Conservation (phyloP, 1,140 invertebrate species). For the Platorchestia sp. region DNA sequence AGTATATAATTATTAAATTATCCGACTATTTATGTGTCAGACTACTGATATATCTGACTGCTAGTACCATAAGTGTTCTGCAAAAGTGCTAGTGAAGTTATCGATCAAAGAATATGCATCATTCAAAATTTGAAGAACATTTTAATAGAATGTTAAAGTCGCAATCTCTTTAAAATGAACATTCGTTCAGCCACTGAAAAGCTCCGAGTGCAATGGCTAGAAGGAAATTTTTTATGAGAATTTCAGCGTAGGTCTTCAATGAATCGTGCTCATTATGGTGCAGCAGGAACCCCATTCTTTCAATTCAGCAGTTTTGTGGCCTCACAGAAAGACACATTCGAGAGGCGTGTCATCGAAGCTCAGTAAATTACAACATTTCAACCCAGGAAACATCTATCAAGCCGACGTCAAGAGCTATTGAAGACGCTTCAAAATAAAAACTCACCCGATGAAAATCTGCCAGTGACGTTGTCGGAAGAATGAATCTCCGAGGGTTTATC, state of each 20-base stretch:
- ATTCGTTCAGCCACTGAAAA: not conserved
- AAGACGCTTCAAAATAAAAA: conserved; percentile 41
- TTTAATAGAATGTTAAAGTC: not conserved
- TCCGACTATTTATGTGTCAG: no score
- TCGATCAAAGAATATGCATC: not conserved
- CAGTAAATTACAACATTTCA: conserved; percentile 47
- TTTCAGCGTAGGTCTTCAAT: not conserved
- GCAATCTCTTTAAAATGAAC: not conserved
- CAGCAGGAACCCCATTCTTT: not conserved
- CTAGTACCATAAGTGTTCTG: not conserved
- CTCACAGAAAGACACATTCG: not conserved
- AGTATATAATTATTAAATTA: no score
- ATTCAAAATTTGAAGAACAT: not conserved
- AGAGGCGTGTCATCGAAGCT: conserved; percentile 7
- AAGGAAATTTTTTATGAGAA: not conserved
- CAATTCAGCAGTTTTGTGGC: not conserved
- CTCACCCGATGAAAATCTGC: conserved; percentile 19
- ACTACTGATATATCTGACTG: not conserved
- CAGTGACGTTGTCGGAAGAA: conserved; percentile 33
- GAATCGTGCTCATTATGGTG: not conserved
- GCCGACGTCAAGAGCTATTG: conserved; percentile 48
- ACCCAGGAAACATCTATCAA: conserved; percentile 41
- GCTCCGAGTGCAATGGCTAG: not conserved
- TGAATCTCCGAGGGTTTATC: conserved; percentile 42
- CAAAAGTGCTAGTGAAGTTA: not conserved